Evolutionary conservation across 2,113 vertebrate genomes (phyloP).

Genomic region (Centropus bengalensis): DNA sequence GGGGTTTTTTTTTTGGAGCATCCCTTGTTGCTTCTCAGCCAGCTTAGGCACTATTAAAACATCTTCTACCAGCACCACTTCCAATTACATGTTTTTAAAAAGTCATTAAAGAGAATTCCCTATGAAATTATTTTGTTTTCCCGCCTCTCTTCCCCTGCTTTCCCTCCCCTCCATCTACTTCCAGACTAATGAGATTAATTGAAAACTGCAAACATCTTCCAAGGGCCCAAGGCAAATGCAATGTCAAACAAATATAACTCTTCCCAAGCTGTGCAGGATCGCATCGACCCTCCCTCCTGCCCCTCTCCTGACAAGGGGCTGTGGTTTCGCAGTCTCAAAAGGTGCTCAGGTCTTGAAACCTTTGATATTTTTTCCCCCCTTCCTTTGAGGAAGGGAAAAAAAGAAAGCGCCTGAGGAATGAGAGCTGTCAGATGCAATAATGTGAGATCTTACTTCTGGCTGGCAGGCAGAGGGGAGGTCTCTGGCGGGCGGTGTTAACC

Average conservation of each 20-base stretch:
- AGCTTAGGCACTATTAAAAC: not conserved
- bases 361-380: not conserved
- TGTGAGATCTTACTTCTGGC: conserved; percentile 10
- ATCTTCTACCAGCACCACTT: not conserved
- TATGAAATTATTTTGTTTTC: conserved; percentile 32
- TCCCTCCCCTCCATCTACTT: not conserved
- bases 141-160: not conserved
- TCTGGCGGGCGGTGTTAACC: not conserved
- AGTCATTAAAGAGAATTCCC: conserved; percentile 55
- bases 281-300: not conserved
- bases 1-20: not conserved
- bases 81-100: conserved; percentile 23
- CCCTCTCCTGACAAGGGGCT: not conserved
- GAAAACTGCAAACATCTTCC: conserved; percentile 40
- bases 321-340: not conserved
- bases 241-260: not conserved
- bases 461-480: not conserved
- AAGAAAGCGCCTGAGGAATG: conserved; percentile 40
- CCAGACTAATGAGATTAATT: conserved; percentile 39
- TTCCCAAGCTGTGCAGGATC: not conserved
- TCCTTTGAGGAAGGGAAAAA: not conserved
- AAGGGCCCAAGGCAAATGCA: not conserved
- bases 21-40: not conserved
- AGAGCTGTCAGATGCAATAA: conserved; percentile 51
- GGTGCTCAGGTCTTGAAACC: not conserved